These are phyloP conservation scores for Enteromius thamalakanensis DNA, from an alignment of 2,797 vertebrate species.

Conservation along the genomic window DNA sequence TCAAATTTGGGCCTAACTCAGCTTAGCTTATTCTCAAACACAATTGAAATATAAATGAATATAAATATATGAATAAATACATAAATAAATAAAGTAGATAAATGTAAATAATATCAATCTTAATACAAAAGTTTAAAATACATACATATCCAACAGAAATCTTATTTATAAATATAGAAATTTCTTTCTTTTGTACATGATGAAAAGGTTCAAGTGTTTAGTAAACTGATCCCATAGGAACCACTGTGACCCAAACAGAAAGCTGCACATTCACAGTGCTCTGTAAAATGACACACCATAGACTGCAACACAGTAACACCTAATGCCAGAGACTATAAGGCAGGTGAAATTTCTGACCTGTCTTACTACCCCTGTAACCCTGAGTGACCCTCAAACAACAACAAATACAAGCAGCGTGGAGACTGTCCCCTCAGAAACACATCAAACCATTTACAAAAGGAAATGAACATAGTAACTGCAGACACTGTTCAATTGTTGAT, in stretches of 20 bases:
- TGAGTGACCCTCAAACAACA: constrained; percentile 41
- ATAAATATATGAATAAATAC: not conserved
- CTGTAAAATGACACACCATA: constrained; percentile 17
- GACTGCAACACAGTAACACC: constrained; percentile 1
- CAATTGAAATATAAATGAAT: no score
- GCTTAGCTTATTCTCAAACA: not conserved
- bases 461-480: not conserved
- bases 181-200: not conserved
- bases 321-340: constrained; percentile 21
- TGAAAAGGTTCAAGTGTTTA: not conserved
- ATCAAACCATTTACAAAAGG: not conserved
- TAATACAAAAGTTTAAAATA: not conserved
- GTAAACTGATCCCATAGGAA: constrained; percentile 49
- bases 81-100: no score
- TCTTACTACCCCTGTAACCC: constrained; percentile 25
- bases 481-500: not conserved
- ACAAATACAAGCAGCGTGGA: constrained; percentile 14
- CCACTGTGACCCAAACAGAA: constrained; percentile 35
- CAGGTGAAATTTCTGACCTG: constrained; percentile 42
- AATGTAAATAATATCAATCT: not conserved
- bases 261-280: constrained; percentile 10
- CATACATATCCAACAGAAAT: not conserved
- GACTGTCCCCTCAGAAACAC: not conserved
- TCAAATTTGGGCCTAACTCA: not conserved
- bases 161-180: not conserved